Conservation (phyloP, 2,113 vertebrate genomes). For the Pristiophorus japonicus region DNA sequence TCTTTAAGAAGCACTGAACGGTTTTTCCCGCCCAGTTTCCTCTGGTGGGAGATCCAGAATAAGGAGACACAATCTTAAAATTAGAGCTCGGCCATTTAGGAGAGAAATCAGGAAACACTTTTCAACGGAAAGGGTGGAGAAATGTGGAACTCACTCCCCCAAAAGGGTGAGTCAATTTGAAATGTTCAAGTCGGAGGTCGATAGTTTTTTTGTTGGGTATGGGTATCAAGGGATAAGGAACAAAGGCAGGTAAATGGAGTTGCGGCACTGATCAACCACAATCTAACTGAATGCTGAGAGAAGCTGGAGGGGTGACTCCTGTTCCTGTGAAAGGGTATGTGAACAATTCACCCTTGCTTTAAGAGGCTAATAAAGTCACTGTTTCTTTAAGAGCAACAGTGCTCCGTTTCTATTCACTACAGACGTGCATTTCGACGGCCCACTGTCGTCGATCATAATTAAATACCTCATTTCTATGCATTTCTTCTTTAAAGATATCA, state of each 20-base stretch:
- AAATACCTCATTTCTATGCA: neutral
- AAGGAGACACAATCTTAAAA: neutral
- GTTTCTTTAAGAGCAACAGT: neutral
- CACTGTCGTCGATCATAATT: neutral
- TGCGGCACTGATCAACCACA: neutral
- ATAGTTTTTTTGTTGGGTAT: neutral
- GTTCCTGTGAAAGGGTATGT: neutral
- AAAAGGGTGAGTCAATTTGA: neutral
- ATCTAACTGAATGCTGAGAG: neutral
- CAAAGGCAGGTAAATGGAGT: neutral
- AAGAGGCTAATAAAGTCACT: neutral
- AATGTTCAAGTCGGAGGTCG: neutral
- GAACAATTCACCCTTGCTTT: neutral
- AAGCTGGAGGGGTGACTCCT: neutral
- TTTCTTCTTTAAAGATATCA: neutral
- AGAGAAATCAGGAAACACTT: too few species aligned
- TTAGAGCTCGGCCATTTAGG: too few species aligned
- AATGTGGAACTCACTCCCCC: neutral
- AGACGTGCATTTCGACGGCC: neutral
- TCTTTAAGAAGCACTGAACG: too few species aligned
- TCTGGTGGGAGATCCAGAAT: neutral
- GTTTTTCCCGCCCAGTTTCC: too few species aligned
- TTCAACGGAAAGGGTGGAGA: neutral
- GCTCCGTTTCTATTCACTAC: neutral
- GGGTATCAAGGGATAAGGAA: neutral